Base-by-base conservation (phyloP, 2,888 invertebrate species). In the Nomada ferruginata region DNA sequence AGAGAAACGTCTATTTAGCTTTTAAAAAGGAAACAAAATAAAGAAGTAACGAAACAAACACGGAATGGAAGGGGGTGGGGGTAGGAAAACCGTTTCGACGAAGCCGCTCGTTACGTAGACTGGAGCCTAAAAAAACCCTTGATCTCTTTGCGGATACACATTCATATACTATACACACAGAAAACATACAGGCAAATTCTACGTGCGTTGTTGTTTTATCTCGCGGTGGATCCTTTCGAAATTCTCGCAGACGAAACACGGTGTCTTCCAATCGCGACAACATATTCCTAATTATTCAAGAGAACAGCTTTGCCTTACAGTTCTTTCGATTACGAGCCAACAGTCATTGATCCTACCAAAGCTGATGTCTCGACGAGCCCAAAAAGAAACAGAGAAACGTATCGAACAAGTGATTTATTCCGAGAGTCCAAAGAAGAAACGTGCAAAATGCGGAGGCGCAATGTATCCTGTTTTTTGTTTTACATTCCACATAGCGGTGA, bases 401-500 rank as follows among this genome's bases (percentile, higher is more conserved):
- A 44, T 50, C 36, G 42, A 65, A 10, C 11, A 60, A 65, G 47
- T 47, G 65, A 57, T 61, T 76, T 72, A 59, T 61, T 60, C 63
- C 53, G 57, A 74, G 55, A 26, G 44, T 61, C 60, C 57, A 65
- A 74, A 76, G 64, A 70, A 79, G 75, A 52, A 59, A 50, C 36
- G 20, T 26, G 47, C 44, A 42, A 69, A 65, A 70, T 42, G 64
- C 66, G 72, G 82, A 85, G 82, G 64, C 78, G 75, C 80, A 72
- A 66, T 50, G 70, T 82, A 87, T 84, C 79, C 77, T 84, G 59
- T 78, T 78, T 36, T 86, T 85, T 85, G 69, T 80, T 85, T 87
- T 84, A 87, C 87, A 87, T 87, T 87, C 87, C 87, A 87, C 68
- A 71, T 87, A 87, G 84, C 72, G 79, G 76, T 76, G 70, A 73